Conservation (phyloP, 2,888 invertebrate genomes). For the Elegia similella region DNA sequence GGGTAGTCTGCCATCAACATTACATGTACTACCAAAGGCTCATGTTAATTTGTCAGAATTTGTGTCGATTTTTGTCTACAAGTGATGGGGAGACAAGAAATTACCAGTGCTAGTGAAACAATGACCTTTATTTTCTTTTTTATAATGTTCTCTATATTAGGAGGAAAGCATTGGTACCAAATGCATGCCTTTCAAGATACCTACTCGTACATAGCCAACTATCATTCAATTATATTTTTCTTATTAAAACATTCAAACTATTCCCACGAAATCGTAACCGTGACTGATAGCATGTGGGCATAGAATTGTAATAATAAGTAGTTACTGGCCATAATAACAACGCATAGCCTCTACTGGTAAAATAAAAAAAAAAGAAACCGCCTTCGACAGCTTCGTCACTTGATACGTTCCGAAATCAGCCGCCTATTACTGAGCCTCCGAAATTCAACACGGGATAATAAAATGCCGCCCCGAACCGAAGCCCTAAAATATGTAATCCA, state of each 20-base stretch:
- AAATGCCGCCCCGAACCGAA: conserved; percentile 27
- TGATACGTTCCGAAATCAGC: conserved; percentile 25
- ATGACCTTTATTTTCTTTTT: too few relatives aligned
- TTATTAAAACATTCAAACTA: conserved; percentile 10
- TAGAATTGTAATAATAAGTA: conserved; percentile 12
- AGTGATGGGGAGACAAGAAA: too few relatives aligned
- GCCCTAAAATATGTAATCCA: conserved; percentile 31
- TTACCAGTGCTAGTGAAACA: too few relatives aligned
- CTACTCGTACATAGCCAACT: not conserved
- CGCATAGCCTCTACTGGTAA: not conserved
- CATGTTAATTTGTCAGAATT: too few relatives aligned
- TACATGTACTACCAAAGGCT: too few relatives aligned
- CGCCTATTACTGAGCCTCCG: conserved; percentile 25
- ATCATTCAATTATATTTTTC: conserved; percentile 1
- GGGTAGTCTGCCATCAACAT: too few relatives aligned
- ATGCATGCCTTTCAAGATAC: not conserved
- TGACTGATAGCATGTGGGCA: conserved; percentile 10
- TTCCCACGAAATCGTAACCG: conserved; percentile 9
- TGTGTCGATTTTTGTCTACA: too few relatives aligned
- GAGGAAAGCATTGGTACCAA: too few relatives aligned
- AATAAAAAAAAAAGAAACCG: conserved; percentile 12
- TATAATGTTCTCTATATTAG: too few relatives aligned
- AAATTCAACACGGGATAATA: conserved; percentile 29
- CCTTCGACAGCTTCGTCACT: conserved; percentile 18
- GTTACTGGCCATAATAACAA: conserved; percentile 1